Evolutionary conservation across 1,140 invertebrate genomes (phyloP).

Genomic region (Metaphire vulgaris): DNA sequence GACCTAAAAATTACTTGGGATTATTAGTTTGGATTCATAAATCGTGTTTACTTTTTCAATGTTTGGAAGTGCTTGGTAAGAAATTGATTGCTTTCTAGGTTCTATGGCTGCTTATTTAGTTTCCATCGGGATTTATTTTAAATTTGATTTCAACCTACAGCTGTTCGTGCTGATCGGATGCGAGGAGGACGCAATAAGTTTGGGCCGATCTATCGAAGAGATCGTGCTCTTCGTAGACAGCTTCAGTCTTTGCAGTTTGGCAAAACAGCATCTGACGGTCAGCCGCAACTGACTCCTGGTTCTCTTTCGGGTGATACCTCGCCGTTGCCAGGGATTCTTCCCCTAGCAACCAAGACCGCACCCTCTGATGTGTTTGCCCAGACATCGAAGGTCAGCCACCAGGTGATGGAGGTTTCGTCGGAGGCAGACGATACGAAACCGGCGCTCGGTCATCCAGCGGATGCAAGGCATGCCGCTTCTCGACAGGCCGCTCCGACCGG

Average conservation of each 20-base stretch:
- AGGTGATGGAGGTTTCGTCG: background rate
- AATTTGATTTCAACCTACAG: no score
- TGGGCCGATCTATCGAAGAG: constrained; percentile 98
- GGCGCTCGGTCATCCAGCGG: background rate
- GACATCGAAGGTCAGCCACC: background rate
- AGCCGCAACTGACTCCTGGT: background rate
- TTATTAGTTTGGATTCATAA: no score
- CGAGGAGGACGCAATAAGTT: constrained; percentile 97
- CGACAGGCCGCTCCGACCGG: background rate
- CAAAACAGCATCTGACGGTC: background rate
- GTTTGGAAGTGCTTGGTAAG: no score
- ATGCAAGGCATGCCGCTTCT: background rate
- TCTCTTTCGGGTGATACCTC: background rate
- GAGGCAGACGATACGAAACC: background rate
- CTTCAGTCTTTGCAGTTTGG: constrained; percentile 61
- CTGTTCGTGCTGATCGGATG: constrained; percentile 96
- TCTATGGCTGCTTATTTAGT: no score
- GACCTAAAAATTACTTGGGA: no score
- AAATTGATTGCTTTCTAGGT: no score
- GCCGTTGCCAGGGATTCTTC: background rate
- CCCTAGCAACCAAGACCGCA: background rate
- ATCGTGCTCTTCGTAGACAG: constrained; percentile 89
- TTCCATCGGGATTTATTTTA: no score
- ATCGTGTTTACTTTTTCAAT: no score
- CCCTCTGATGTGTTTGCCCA: background rate